Conservation (phyloP, 2,888 invertebrate genomes). For the Clepsis dumicolana region DNA sequence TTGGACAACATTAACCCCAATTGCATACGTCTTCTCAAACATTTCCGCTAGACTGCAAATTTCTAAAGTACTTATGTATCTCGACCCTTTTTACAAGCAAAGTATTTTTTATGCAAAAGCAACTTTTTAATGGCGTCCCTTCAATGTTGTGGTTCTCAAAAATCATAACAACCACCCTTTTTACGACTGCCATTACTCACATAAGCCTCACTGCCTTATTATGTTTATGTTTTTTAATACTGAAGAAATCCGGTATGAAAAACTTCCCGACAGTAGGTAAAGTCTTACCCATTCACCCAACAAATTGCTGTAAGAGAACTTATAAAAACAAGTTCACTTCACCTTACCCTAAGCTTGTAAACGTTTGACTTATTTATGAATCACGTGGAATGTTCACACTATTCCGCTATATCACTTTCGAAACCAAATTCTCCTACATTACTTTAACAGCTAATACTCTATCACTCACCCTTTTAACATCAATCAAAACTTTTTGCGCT, state of each 20-base stretch:
- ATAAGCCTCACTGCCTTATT: neutral
- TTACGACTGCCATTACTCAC: neutral
- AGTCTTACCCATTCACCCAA: neutral
- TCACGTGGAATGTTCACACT: neutral
- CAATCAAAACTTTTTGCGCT: conserved; percentile 9
- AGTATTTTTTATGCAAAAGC: neutral
- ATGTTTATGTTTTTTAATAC: neutral
- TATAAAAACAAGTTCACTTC: neutral
- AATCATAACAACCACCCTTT: neutral
- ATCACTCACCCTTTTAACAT: conserved; percentile 13
- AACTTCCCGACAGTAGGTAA: neutral
- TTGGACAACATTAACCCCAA: neutral
- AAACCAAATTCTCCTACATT: conserved; percentile 10
- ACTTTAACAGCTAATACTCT: conserved; percentile 9
- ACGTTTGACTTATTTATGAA: conserved; percentile 3
- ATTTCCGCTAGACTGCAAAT: neutral
- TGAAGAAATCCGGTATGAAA: neutral
- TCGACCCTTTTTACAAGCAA: neutral
- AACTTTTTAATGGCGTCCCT: conserved; percentile 2
- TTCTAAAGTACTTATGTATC: neutral
- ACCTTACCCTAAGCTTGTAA: neutral
- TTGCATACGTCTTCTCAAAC: neutral
- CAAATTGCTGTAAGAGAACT: neutral
- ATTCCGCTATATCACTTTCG: neutral
- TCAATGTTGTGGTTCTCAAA: neutral